Evolutionary conservation across 1,140 invertebrate genomes (phyloP).

Genomic region (Lucilia cuprina): DNA sequence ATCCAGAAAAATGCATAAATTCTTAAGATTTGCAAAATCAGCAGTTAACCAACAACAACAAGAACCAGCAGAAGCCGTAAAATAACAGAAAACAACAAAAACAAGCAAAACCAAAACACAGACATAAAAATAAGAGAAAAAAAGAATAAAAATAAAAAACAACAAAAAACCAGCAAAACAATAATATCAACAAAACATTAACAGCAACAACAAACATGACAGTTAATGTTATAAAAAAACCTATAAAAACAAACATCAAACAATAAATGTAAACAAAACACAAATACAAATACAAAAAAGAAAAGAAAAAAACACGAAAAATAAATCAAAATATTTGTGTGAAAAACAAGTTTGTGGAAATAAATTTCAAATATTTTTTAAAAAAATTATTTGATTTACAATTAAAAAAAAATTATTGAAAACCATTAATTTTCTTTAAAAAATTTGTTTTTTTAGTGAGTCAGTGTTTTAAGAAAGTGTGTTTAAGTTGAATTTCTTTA

Average conservation of each 20-base stretch:
- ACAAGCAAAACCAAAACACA: background rate
- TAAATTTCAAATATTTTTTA: background rate
- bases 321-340: background rate
- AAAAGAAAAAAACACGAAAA: background rate
- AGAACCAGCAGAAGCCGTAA: background rate
- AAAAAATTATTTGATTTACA: no score
- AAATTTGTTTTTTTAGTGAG: no score
- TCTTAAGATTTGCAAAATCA: slow-evolving; percentile 9
- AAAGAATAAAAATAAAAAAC: background rate
- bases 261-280: background rate
- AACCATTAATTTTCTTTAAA: background rate
- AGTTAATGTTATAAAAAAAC: background rate
- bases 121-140: background rate
- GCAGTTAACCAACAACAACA: background rate
- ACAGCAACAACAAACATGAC: background rate
- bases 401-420: background rate
- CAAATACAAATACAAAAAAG: background rate
- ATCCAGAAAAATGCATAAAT: background rate
- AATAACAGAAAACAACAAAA: background rate
- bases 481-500: background rate
- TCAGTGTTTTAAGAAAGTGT: background rate
- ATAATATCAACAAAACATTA: background rate
- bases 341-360: background rate
- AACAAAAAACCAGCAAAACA: background rate
- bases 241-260: background rate